Evolutionary conservation across 2,888 invertebrate genomes (phyloP).

Genomic region (Lymantria monacha): DNA sequence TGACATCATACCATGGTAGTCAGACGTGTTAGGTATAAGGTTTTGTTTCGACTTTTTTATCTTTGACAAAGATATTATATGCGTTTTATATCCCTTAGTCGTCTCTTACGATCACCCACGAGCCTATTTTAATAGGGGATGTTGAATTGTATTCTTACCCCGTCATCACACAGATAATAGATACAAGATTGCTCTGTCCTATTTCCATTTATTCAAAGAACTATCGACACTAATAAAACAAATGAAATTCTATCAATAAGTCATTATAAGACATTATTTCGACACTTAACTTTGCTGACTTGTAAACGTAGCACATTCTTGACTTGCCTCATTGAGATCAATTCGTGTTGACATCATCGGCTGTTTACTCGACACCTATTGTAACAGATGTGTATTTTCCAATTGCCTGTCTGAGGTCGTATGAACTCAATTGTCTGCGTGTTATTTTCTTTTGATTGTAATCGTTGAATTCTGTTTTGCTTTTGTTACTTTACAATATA

Average conservation of each 20-base stretch:
- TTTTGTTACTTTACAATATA: too few relatives aligned
- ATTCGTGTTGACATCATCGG: slow-evolving; percentile 56
- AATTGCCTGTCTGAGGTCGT: slow-evolving; percentile 44
- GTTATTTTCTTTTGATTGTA: slow-evolving; percentile 18
- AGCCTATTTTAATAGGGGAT: too few relatives aligned
- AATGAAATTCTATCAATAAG: slow-evolving; percentile 6
- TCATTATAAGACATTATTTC: slow-evolving; percentile 8
- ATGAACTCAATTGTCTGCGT: slow-evolving; percentile 12
- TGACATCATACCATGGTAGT: too few relatives aligned
- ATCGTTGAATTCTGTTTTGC: not conserved
- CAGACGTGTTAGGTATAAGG: too few relatives aligned
- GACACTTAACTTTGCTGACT: not conserved
- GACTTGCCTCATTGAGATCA: slow-evolving; percentile 45
- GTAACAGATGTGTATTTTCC: slow-evolving; percentile 35
- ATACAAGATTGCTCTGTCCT: not conserved
- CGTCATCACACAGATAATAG: too few relatives aligned
- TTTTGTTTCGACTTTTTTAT: too few relatives aligned
- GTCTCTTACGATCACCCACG: too few relatives aligned
- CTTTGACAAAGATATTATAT: too few relatives aligned
- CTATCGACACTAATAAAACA: not conserved
- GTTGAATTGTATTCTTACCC: too few relatives aligned
- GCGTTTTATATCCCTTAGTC: too few relatives aligned
- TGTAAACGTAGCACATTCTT: slow-evolving; percentile 42
- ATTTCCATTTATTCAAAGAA: not conserved
- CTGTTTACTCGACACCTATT: slow-evolving; percentile 48